These are phyloP conservation scores for Lepidochitona cinerea DNA, from an alignment of 2,888 invertebrate species.

Conservation along the genomic window DNA sequence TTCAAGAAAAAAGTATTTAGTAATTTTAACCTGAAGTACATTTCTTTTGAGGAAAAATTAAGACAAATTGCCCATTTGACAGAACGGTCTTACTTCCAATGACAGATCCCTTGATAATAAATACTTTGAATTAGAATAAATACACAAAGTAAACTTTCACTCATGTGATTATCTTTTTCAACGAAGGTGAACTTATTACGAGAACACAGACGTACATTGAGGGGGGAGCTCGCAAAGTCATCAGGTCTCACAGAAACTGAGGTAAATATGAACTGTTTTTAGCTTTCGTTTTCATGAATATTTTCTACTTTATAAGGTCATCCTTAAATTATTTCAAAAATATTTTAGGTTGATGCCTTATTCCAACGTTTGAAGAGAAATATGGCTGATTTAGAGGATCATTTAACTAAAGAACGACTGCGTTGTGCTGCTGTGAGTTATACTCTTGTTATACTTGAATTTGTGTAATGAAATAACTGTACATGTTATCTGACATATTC, in stretches of 20 bases:
- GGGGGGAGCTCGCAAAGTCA: conserved; percentile 46
- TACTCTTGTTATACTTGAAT: not conserved
- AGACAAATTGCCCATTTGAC: too few species aligned
- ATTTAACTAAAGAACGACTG: conserved; percentile 52
- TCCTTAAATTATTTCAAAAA: not conserved
- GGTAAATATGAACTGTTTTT: conserved; percentile 27
- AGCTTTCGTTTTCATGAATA: not conserved
- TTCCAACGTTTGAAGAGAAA: conserved; percentile 50
- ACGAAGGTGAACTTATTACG: conserved; percentile 31
- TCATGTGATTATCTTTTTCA: not conserved
- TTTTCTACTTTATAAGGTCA: not conserved
- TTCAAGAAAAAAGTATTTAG: too few species aligned
- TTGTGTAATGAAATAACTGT: too few species aligned
- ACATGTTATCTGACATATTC: too few species aligned
- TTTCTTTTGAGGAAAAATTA: too few species aligned
- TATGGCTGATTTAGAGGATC: conserved; percentile 51
- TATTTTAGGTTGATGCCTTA: conserved; percentile 47
- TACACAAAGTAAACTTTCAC: too few species aligned
- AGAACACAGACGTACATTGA: conserved; percentile 52
- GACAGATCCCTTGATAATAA: too few species aligned
- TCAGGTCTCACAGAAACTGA: conserved; percentile 60
- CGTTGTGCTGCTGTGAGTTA: conserved; percentile 53
- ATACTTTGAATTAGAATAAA: too few species aligned
- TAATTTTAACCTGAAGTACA: too few species aligned
- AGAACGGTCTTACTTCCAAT: too few species aligned